Conservation (phyloP, 2,113 vertebrate species). For the Ornithorhynchus anatinus region DNA sequence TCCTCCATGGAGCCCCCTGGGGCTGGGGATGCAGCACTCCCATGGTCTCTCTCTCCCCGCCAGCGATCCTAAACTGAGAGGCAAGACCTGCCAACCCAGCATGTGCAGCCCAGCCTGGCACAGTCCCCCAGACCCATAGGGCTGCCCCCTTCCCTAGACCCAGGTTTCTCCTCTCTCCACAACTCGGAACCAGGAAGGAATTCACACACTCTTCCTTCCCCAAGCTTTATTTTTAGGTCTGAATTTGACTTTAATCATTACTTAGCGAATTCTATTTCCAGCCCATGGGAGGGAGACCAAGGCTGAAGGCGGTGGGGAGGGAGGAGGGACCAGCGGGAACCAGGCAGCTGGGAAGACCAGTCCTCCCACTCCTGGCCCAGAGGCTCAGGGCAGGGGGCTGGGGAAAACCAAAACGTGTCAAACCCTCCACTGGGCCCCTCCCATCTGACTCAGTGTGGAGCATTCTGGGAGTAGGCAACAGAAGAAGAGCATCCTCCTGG, state of each 20-base stretch:
- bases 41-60: too few species aligned
- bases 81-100: too few species aligned
- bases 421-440: conserved; percentile 9
- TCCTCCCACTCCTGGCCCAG: conserved; percentile 39
- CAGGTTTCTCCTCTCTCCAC: neutral
- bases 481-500: too few species aligned
- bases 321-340: neutral
- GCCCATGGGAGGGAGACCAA: conserved; percentile 31
- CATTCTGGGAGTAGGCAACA: too few species aligned
- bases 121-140: too few species aligned
- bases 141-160: too few species aligned
- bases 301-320: neutral
- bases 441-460: too few species aligned
- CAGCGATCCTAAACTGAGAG: too few species aligned
- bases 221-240: conserved; percentile 61
- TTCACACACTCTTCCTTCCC: conserved; percentile 31
- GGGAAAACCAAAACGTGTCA: conserved; percentile 30
- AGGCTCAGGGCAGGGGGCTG: neutral
- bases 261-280: conserved; percentile 62
- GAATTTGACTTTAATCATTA: conserved; percentile 64
- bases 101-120: too few species aligned
- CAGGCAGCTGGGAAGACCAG: conserved; percentile 17
- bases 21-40: too few species aligned
- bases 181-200: conserved; percentile 50
- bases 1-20: too few species aligned